Percentiles rank a stretch among this genome's conserved stretches.
Evolutionary conservation across 2,888 invertebrate genomes (phyloP).

Genomic region (Tetragonisca angustula): DNA sequence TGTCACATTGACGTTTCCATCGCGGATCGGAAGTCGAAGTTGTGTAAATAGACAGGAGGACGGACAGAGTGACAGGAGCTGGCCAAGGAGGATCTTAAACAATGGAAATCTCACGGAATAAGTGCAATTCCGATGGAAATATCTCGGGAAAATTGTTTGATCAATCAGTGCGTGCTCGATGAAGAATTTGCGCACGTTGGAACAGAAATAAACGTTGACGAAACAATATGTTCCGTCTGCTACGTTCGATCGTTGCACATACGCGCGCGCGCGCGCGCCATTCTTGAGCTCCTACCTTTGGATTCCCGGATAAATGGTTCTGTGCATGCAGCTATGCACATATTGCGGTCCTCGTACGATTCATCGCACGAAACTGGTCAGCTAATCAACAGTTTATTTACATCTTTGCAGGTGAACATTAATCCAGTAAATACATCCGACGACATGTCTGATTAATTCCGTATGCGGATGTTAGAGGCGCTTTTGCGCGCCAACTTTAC

Average conservation of each 20-base stretch:
- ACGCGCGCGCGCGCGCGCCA: neutral
- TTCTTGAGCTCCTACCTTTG: conserved; percentile 75
- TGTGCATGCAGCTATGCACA: conserved; percentile 71
- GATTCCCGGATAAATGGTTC: conserved; percentile 68
- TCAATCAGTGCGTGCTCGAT: neutral
- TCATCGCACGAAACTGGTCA: conserved; percentile 74
- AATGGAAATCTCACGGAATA: neutral
- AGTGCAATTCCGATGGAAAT: neutral
- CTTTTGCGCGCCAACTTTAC: conserved; percentile 26
- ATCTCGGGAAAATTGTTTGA: neutral
- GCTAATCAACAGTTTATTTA: conserved; percentile 78
- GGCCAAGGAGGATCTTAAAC: neutral
- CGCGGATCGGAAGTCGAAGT: neutral
- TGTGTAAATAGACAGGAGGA: neutral
- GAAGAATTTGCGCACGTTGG: conserved; percentile 27
- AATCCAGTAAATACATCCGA: conserved; percentile 68
- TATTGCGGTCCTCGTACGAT: conserved; percentile 70
- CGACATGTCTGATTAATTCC: conserved; percentile 73
- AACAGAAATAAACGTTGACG: neutral
- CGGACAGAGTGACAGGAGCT: neutral
- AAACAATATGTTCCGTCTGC: conserved; percentile 26
- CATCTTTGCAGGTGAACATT: conserved; percentile 71
- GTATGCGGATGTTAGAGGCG: conserved; percentile 47
- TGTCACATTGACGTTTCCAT: conserved; percentile 34
- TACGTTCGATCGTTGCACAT: conserved; percentile 5